These are phyloP conservation scores for Chrysemys picta DNA, from an alignment of 2,113 vertebrate species.

Conservation along the genomic window DNA sequence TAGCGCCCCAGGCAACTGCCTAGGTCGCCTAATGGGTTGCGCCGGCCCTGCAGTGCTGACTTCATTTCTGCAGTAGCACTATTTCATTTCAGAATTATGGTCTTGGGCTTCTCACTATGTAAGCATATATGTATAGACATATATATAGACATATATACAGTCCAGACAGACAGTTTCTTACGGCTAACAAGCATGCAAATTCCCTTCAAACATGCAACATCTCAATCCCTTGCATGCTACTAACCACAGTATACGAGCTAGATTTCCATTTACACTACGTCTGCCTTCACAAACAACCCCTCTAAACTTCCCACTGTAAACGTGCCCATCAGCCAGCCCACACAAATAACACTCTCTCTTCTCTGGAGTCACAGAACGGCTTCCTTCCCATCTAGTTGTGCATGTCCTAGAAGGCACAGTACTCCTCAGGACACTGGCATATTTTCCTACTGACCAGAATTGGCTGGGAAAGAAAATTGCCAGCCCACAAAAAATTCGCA, in stretches of 20 bases:
- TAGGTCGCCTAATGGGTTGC: no score
- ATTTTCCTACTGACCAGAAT: not conserved
- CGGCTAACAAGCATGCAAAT: constrained; percentile 4
- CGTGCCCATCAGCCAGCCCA: not conserved
- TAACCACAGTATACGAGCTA: not conserved
- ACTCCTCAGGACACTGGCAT: not conserved
- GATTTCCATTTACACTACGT: not conserved
- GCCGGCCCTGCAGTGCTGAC: not conserved
- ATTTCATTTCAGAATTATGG: constrained; percentile 9
- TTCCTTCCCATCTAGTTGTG: not conserved
- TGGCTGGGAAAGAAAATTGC: not conserved
- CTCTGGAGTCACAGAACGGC: not conserved
- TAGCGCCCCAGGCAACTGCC: no score
- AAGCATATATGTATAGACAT: not conserved
- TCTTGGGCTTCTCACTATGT: not conserved
- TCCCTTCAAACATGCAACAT: not conserved
- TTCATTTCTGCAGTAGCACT: not conserved
- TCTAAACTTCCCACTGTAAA: not conserved
- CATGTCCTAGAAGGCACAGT: not conserved
- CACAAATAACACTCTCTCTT: not conserved
- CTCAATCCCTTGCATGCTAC: constrained; percentile 1
- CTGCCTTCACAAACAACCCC: not conserved
- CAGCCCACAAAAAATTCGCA: not conserved
- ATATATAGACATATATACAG: not conserved
- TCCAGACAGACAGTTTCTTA: constrained; percentile 9